Base-by-base conservation (phyloP, 2,797 vertebrate genomes). In the Esox masquinongy region DNA sequence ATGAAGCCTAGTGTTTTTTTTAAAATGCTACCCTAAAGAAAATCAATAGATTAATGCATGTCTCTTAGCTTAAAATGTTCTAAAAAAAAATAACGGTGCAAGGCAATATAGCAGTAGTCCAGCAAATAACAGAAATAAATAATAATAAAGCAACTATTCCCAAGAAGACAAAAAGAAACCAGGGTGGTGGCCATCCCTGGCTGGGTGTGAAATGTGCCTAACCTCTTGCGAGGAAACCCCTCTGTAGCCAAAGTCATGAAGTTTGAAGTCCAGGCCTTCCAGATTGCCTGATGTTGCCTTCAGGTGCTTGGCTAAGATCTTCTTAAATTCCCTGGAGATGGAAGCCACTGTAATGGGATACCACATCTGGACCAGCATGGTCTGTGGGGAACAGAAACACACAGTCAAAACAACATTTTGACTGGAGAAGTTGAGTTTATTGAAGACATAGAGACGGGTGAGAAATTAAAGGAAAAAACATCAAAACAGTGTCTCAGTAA, bases 161-260 rank as follows among this genome's bases (percentile, higher is more conserved):
- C 50, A 53, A 53, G 16, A 53, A 53, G 50, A 19, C 50, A 53
- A 19, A 11, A 53, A n/a, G 50, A 53, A 53, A 53, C 50, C 50
- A 53, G 16, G 17, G 50, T 5, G 17, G 50, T 53, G 50, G 19
- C 50, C 17, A 53, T 16, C 19, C 6, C 2, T 56, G 19, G 53
- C n/a, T 56, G 53, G 7, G 53, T n/a, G 6, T 56, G 53, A 19
- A 6, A 22, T n/a, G 7, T 19, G 50, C 16, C 63, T 19, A 79
- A 95, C 93, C 93, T 95, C 93, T 74, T 95, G 94, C 14, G 94
- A 95, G 5, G 94, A 95, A 6, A 94, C 94, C 26, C 93, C 94
- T 87, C 94, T 90, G 88, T 94, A 94, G 80, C 93, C 94, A 63
- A 95, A 94, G 85, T 95, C 94, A 8, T 95, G 93, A 66, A 95